Evolutionary conservation across 1,140 invertebrate species (phyloP), one percentile per base, ranked within the genome.

Genomic region (Hirudo medicinalis): DNA sequence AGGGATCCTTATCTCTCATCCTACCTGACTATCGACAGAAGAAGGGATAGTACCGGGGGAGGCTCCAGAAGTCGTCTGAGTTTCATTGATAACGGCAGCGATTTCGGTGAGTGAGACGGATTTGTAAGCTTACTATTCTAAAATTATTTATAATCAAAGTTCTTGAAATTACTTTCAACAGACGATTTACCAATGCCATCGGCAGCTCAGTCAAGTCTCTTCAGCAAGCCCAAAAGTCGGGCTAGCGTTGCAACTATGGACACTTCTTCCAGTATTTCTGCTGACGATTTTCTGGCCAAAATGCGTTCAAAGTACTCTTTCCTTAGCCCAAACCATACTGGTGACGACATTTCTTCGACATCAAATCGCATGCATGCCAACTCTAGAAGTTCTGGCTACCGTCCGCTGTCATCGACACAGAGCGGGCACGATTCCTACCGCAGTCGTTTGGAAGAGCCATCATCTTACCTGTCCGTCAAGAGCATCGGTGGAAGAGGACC

Each of bases 231-330:
- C 22, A 63, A 32, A n/a, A 63, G 57, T 32, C 43, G 69, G 53
- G 69, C 69, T 15, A 70, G 69, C 53, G 49, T 70, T 2, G 69
- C 69, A 25, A 70, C 69, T 0, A 25, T 70, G 22, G 69, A 70
- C 49, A 25, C 22, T 6, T 25, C 69, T 22, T 22, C 27, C 25
- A 68, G 27, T 43, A 68, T 68, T 36, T 70, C 69, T 49, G 69
- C 32, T 25, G 69, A 70, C 22, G 43, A 53, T 40, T 70, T 70
- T 22, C 53, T 70, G n/a, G 69, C 69, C 19, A 70, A 70, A 54
- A 70, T 70, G 22, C 69, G 69, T 49, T 25, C 40, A 36, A 70
- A 70, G 53, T 70, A 70, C 25, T 70, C 69, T 5, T 70, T 70
- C 29, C 69, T 70, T 22, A 53, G 13, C 22, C 69, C 69, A 43